Base-by-base conservation (phyloP, 2,888 invertebrate genomes). In the Opisthograptis luteolata region DNA sequence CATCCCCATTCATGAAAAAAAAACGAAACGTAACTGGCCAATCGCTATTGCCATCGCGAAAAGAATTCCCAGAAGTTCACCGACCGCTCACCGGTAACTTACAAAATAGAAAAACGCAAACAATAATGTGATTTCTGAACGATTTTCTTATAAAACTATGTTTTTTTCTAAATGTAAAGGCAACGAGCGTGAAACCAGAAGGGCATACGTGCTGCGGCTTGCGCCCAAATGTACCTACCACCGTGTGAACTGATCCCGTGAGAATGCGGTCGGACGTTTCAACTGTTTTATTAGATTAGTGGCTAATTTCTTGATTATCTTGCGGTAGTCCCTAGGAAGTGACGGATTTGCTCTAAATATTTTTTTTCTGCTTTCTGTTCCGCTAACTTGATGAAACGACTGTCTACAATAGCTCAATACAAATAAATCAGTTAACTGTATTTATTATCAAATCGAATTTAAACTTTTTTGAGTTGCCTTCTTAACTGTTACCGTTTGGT, bases 161-260 rank as follows among this genome's bases (percentile, higher is more conserved):
- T 65, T 70, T 71, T 71, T 58, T 35, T 59, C 34, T 42, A 56
- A 63, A 66, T 63, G 65, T 67, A 48, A 9, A 36, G 47, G 50
- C 60, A 44, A 55, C 55, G 59, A 62, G 76, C 87, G 84, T 84
- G 73, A 81, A 86, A 84, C 87, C 87, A 78, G 79, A 68, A 77
- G 79, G 68, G 60, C 63, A 58, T 77, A 80, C 84, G 83, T 81
- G 83, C 68, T 68, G 66, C 60, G 66, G 67, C 68, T 58, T 49
- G 66, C 76, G 67, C 77, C 79, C 76, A 70, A 80, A 81, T 73
- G 73, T 73, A 66, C 60, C 30, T 48, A 57, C 58, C 48, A 55
- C 57, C 77, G 81, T 84, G 85, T 81, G 83, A 84, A 83, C 73
- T 41, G 41, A 39, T 37, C 57, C 75, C 84, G 85, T 85, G 85